Base-by-base conservation (phyloP, 2,888 invertebrate species). In the Tillus elongatus region DNA sequence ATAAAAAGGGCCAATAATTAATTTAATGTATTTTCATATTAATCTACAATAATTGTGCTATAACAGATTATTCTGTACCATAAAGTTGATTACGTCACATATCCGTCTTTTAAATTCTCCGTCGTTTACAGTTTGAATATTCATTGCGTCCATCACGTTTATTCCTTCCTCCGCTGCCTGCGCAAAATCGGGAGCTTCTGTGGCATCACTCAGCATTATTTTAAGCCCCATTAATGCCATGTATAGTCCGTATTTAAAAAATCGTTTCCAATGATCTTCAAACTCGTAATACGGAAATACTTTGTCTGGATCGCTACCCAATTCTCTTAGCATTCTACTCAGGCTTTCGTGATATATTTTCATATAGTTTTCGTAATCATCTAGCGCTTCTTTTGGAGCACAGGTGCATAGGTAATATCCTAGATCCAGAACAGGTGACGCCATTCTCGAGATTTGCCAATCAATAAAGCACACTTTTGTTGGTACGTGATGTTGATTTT, bases 371-470 rank as follows among this genome's bases (percentile, higher is more conserved):
- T 45, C 38, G 16, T 45, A 45, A 13, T 52, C 43, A 13, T 45
- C 31, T 4, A 56, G 35, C 16, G 48, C 33, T 2, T 43, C 33
- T 29, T 51, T 46, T 1, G 41, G 43, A 32, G 46, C 41, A 34
- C 45, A 43, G 3, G 43, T 39, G 30, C 47, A 52, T 15, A 58
- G 46, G 31, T 53, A 54, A 24, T 51, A 54, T 3, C 46, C 36
- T 3, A 58, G 15, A 38, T 57, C 57, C 9, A 43, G 16, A 6
- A 50, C 46, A 3, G 54, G 56, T 9, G 44, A 33, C 12, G 37
- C 43, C 3, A 46, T 4, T 27, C 19, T 37, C 12, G 51, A 41
- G 16, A 53, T 10, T 42, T 58, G 58, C 49, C 53, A 58, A 32
- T 57, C 57, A 10, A 56, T 12, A 1, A 57, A 35, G 24, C 46